Conservation (phyloP, 2,113 vertebrate species). For the Brachyhypopomus gauderio region DNA sequence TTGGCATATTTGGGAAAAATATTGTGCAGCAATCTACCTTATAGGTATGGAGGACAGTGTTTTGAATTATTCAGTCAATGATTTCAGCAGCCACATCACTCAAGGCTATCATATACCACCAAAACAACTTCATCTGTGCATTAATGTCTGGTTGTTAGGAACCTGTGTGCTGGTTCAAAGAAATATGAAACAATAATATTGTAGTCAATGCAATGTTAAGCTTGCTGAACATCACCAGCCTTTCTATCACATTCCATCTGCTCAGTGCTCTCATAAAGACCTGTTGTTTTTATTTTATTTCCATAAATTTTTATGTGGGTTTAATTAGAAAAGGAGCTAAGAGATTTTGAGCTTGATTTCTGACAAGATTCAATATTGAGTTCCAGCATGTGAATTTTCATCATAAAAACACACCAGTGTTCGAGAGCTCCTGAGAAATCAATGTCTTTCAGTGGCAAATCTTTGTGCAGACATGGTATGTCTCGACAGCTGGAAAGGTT, state of each 20-base stretch:
- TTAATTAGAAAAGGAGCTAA: not conserved
- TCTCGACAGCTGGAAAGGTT: constrained; percentile 43
- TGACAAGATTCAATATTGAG: constrained; percentile 34
- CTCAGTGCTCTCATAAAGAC: not conserved
- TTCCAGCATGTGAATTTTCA: constrained; percentile 27
- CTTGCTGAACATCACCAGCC: not conserved
- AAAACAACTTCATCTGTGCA: constrained; percentile 12
- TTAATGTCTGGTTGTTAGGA: not conserved
- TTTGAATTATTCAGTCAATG: constrained; percentile 1
- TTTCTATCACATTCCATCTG: not conserved
- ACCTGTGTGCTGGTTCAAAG: not conserved
- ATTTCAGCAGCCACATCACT: constrained; percentile 20
- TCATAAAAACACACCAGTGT: constrained; percentile 34
- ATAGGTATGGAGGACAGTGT: not conserved
- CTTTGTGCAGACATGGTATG: constrained; percentile 46
- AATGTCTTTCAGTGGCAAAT: constrained; percentile 45
- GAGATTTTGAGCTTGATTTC: constrained; percentile 17
- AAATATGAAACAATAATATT: not conserved
- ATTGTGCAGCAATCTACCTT: not conserved
- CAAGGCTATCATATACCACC: constrained; percentile 22
- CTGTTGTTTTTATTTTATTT: no score
- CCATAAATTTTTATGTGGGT: not conserved
- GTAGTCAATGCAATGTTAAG: not conserved
- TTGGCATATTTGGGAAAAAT: constrained; percentile 15
- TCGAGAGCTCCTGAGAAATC: constrained; percentile 41